A percentile compares a stretch with the other conserved stretches of the same genome.
These are phyloP conservation scores for Schizaphis graminum DNA, from an alignment of 2,888 invertebrate genomes.

Conservation along the genomic window DNA sequence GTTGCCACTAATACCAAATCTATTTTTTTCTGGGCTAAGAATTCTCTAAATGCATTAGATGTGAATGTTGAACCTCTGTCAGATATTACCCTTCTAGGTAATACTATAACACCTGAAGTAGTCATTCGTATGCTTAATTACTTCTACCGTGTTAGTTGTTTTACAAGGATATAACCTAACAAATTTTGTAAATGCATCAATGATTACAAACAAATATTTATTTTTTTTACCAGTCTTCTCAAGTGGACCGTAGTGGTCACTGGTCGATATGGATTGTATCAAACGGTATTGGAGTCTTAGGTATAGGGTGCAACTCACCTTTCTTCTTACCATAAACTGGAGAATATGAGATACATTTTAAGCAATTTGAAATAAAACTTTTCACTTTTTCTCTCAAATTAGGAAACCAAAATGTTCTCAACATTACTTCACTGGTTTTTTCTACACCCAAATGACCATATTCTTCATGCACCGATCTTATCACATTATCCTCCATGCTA, in stretches of 20 bases:
- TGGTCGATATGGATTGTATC: constrained; percentile 34
- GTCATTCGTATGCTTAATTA: constrained; percentile 24
- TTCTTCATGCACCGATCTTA: constrained; percentile 30
- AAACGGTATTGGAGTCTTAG: constrained; percentile 15
- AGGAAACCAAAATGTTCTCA: constrained; percentile 37
- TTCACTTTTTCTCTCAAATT: constrained; percentile 21
- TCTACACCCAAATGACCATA: constrained; percentile 28
- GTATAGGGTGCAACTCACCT: constrained; percentile 25
- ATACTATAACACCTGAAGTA: constrained; percentile 52
- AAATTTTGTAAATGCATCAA: constrained; percentile 39
- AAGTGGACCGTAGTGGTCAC: constrained; percentile 5
- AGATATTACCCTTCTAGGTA: constrained; percentile 38
- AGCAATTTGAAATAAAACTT: constrained; percentile 32
- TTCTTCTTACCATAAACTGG: constrained; percentile 37
- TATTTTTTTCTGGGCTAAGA: constrained; percentile 37
- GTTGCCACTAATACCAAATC: constrained; percentile 4
- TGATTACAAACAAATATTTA: constrained; percentile 15
- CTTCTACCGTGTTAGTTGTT: constrained; percentile 37
- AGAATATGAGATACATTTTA: constrained; percentile 36
- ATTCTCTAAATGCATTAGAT: constrained; percentile 45
- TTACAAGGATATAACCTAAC: constrained; percentile 15
- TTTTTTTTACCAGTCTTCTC: constrained; percentile 23
- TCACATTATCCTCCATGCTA: constrained; percentile 20
- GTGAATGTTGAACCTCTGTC: constrained; percentile 61
- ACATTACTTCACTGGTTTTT: constrained; percentile 19